phyloP scores from a whole-genome alignment of 64 coral and sea anemone genomes.

The Stylophora pistillata region DNA sequence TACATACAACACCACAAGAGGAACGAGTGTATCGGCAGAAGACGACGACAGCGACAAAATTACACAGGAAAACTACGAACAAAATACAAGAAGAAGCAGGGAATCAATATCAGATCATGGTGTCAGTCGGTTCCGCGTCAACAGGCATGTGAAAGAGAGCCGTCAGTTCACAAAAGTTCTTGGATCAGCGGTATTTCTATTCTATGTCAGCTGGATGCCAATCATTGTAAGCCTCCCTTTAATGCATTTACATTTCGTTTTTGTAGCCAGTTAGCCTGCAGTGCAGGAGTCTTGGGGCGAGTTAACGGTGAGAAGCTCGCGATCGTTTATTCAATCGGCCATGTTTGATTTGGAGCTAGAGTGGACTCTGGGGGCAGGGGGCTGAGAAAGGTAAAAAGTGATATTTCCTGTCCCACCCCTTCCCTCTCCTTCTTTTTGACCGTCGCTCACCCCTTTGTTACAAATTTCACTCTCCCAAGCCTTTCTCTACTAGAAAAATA shows the following conservation, averaged over 20 bases:
- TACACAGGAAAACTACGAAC: not conserved
- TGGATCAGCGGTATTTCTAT: too few relatives aligned
- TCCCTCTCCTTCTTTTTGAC: too few relatives aligned
- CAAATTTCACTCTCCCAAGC: too few relatives aligned
- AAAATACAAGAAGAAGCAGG: not conserved
- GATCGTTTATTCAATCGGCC: too few relatives aligned
- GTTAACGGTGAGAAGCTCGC: too few relatives aligned
- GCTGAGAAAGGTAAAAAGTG: too few relatives aligned
- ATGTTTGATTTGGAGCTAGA: too few relatives aligned
- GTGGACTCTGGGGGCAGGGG: too few relatives aligned
- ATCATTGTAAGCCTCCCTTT: slow-evolving; percentile 45
- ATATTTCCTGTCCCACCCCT: too few relatives aligned
- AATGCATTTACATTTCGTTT: not conserved
- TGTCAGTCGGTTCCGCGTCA: not conserved
- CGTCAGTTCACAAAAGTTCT: slow-evolving; percentile 68
- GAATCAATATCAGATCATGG: not conserved
- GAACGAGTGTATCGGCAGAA: not conserved
- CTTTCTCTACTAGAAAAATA: too few relatives aligned
- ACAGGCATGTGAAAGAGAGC: slow-evolving; percentile 53
- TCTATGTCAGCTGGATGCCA: slow-evolving; percentile 60
- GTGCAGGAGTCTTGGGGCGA: not conserved
- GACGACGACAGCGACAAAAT: not conserved
- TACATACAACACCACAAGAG: not conserved
- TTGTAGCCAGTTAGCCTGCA: too few relatives aligned
- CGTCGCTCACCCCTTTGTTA: too few relatives aligned